Conservation (phyloP, 2,113 vertebrate species). For the Elachura formosa region DNA sequence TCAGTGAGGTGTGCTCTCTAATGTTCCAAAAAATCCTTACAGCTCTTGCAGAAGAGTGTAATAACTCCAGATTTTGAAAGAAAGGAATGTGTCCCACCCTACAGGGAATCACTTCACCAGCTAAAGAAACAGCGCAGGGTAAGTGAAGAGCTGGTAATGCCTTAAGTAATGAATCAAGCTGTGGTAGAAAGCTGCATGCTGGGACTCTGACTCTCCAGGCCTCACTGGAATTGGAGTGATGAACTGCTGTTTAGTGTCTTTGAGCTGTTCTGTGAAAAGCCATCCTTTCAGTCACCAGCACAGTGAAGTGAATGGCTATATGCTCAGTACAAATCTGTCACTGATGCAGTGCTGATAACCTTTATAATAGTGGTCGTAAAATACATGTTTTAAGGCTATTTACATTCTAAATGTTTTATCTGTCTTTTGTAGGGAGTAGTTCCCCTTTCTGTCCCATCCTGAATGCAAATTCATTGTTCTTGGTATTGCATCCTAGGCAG, state of each 20-base stretch:
- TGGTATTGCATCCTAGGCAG: constrained; percentile 73
- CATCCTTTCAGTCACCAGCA: not conserved
- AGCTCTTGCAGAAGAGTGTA: constrained; percentile 88
- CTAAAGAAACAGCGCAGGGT: constrained; percentile 85
- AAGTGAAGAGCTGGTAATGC: constrained; percentile 31
- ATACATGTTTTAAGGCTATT: not conserved
- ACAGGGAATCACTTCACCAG: constrained; percentile 79
- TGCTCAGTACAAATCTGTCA: not conserved
- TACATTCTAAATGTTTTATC: not conserved
- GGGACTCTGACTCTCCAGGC: no score
- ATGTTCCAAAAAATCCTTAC: constrained; percentile 10
- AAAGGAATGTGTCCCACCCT: constrained; percentile 81
- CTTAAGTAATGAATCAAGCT: not conserved
- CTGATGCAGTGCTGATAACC: not conserved
- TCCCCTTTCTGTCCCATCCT: not conserved
- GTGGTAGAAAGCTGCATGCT: not conserved
- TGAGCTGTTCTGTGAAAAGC: not conserved
- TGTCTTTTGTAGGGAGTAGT: not conserved
- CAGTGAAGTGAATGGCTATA: not conserved
- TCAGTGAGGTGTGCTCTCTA: not conserved
- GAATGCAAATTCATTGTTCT: not conserved
- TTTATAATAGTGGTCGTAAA: not conserved
- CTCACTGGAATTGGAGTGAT: not conserved
- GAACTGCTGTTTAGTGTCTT: not conserved
- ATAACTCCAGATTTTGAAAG: constrained; percentile 93